phyloP scores from a whole-genome alignment of 1,140 invertebrate species.

The Megathymus violae region DNA sequence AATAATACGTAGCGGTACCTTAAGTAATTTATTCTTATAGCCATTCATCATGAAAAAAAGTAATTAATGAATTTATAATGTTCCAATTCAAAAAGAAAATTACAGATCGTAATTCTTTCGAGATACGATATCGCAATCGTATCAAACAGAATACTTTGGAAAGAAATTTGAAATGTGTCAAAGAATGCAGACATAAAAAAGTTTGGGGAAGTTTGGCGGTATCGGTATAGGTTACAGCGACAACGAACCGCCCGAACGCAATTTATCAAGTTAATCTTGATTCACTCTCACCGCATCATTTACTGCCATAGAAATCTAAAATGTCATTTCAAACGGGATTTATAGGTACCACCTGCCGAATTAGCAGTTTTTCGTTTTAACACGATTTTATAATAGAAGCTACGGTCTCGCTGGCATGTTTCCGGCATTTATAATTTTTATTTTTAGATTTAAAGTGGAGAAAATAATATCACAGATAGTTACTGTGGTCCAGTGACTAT shows the following conservation, averaged over 20 bases:
- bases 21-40: too few species aligned
- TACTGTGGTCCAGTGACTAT: too few species aligned
- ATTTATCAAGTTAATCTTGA: constrained; percentile 30
- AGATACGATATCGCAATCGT: too few species aligned
- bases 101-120: too few species aligned
- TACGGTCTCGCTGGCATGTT: not conserved
- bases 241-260: not conserved
- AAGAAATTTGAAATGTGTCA: constrained; percentile 3
- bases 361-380: constrained; percentile 12
- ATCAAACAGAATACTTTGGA: constrained; percentile 6
- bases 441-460: too few species aligned
- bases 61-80: too few species aligned
- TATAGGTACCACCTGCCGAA: constrained; percentile 15
- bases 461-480: too few species aligned
- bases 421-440: not conserved
- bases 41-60: too few species aligned
- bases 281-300: constrained; percentile 25
- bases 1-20: too few species aligned
- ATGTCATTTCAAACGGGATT: constrained; percentile 28
- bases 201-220: not conserved
- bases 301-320: constrained; percentile 31
- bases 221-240: constrained; percentile 12
- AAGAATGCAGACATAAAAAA: constrained; percentile 2
- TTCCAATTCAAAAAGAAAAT: too few species aligned
- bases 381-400: not conserved